Evolutionary conservation across 2,888 invertebrate species (phyloP).

Genomic region (Polydrusus pterygomalis): DNA sequence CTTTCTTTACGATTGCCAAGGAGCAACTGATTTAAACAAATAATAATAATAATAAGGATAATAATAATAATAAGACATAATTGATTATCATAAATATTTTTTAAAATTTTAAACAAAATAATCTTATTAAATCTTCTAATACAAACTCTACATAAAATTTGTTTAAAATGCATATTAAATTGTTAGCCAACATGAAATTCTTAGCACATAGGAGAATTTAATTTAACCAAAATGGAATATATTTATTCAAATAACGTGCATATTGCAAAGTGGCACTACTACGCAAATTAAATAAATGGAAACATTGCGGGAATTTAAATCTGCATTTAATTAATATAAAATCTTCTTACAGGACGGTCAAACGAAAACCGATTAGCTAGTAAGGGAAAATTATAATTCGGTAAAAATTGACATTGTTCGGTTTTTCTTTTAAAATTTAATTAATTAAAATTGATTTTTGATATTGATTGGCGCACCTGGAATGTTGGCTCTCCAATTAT

Average conservation of each 20-base stretch:
- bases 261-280: slow-evolving; percentile 16
- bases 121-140: not conserved
- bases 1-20: no score
- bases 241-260: slow-evolving; percentile 25
- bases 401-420: no score
- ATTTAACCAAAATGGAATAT: slow-evolving; percentile 9
- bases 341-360: not conserved
- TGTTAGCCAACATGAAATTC: slow-evolving; percentile 1
- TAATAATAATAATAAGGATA: no score
- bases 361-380: no score
- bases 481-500: no score
- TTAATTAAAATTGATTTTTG: no score
- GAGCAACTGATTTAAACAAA: no score
- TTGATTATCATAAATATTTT: no score
- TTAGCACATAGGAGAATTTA: slow-evolving; percentile 6
- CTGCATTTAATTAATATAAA: slow-evolving; percentile 7
- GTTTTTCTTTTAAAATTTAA: no score
- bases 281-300: slow-evolving; percentile 19
- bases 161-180: not conserved
- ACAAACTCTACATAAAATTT: not conserved
- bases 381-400: no score
- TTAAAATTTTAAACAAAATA: not conserved
- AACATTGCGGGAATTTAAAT: slow-evolving; percentile 16
- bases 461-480: no score
- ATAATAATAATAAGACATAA: no score